Evolutionary conservation across 1,140 invertebrate genomes (phyloP).

Genomic region (Planococcus citri): DNA sequence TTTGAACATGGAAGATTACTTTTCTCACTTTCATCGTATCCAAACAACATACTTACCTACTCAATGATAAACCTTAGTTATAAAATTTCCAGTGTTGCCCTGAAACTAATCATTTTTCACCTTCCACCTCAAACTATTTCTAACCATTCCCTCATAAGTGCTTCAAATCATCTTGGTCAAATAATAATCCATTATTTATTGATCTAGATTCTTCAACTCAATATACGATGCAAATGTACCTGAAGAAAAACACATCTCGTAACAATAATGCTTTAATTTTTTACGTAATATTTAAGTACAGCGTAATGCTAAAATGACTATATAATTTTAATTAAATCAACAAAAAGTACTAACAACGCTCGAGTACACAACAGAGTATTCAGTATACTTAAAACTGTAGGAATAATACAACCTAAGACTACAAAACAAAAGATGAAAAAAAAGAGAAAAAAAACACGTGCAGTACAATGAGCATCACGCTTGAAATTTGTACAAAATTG

Average conservation of each 20-base stretch:
- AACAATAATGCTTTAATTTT: conserved; percentile 15
- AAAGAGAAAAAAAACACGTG: not conserved
- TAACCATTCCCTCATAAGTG: too few relatives aligned
- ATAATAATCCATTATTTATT: too few relatives aligned
- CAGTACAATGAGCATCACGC: not conserved
- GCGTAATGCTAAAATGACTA: conserved; percentile 18
- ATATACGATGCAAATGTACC: too few relatives aligned
- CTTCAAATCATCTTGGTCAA: too few relatives aligned
- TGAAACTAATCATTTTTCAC: too few relatives aligned
- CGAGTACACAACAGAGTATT: conserved; percentile 12
- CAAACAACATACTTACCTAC: too few relatives aligned
- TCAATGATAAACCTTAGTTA: too few relatives aligned
- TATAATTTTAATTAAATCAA: conserved; percentile 19
- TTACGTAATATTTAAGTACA: conserved; percentile 18
- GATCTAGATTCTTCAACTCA: too few relatives aligned
- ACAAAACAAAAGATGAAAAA: conserved; percentile 5
- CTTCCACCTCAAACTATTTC: too few relatives aligned
- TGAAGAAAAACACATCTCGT: not conserved
- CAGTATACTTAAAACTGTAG: conserved; percentile 1
- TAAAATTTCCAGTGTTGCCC: too few relatives aligned
- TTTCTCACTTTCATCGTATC: too few relatives aligned
- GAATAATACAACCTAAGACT: conserved; percentile 16
- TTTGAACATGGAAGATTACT: too few relatives aligned
- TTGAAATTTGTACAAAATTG: not conserved
- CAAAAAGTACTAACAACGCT: conserved; percentile 17